Evolutionary conservation across 2,113 vertebrate genomes (phyloP).

Genomic region (Cinclus mexicanus): DNA sequence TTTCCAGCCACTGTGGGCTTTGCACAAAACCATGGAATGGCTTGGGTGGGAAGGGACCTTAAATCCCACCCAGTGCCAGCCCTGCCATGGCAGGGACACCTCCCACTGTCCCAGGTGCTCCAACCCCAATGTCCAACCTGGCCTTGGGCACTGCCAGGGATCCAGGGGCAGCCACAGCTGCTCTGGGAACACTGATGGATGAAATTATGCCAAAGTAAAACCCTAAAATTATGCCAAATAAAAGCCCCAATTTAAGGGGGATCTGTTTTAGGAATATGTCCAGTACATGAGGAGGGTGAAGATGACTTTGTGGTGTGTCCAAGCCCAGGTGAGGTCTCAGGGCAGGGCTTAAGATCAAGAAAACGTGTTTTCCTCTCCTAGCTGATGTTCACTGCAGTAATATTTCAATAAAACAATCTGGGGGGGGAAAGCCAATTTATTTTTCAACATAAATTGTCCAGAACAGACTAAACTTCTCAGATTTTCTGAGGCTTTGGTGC

Average conservation of each 20-base stretch:
- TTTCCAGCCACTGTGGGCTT: not conserved
- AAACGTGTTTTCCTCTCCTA: not conserved
- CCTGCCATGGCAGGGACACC: not conserved
- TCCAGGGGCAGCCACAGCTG: not conserved
- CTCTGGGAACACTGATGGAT: not conserved
- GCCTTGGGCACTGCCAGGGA: not conserved
- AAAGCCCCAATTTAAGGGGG: fast-evolving
- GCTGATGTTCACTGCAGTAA: not conserved
- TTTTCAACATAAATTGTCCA: not conserved
- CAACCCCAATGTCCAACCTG: not conserved
- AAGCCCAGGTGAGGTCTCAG: not conserved
- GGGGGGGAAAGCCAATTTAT: not conserved
- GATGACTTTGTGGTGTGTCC: fast-evolving
- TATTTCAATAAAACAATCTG: not conserved
- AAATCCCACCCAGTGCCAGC: fast-evolving
- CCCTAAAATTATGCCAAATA: not conserved
- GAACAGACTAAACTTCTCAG: not conserved
- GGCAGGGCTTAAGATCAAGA: not conserved
- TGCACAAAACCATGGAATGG: not conserved
- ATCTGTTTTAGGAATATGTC: not conserved
- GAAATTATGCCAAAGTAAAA: not conserved
- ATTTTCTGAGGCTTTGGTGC: not conserved
- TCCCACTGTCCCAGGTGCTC: not conserved
- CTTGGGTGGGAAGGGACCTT: not conserved
- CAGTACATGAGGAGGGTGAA: no score